A percentile compares a stretch with the other conserved stretches of the same genome.
Evolutionary conservation across 2,888 invertebrate genomes (phyloP).

Genomic region (Diploptera punctata): DNA sequence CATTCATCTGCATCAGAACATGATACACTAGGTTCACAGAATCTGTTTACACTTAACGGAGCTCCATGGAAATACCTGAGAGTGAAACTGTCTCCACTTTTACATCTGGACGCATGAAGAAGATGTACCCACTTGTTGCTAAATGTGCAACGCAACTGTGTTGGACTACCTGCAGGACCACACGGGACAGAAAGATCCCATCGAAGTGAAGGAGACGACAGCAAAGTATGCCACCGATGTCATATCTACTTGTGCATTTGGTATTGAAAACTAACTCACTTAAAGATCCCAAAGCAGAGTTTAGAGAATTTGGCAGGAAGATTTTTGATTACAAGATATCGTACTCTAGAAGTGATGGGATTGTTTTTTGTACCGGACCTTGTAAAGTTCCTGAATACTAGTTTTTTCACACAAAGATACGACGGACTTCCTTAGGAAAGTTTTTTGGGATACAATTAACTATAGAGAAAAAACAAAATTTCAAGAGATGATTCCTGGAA

Average conservation of each 20-base stretch:
- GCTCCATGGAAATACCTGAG: slow-evolving; percentile 50
- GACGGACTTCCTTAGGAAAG: slow-evolving; percentile 35
- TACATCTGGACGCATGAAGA: slow-evolving; percentile 51
- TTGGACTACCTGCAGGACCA: slow-evolving; percentile 24
- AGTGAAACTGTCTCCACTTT: slow-evolving; percentile 48
- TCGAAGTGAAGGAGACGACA: no score
- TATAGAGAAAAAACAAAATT: slow-evolving; percentile 35
- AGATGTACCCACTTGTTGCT: no score
- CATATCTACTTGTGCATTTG: no score
- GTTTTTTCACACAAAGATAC: slow-evolving; percentile 34
- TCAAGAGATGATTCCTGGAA: slow-evolving; percentile 39
- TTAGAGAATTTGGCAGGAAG: slow-evolving; percentile 41
- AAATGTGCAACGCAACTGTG: slow-evolving; percentile 42
- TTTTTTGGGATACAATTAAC: no score
- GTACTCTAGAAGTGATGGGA: slow-evolving; percentile 37
- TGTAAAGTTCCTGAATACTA: slow-evolving; percentile 10
- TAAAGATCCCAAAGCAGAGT: no score
- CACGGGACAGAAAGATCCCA: not conserved
- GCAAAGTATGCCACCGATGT: slow-evolving; percentile 43
- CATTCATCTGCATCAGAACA: slow-evolving; percentile 31
- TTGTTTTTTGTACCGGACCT: slow-evolving; percentile 39
- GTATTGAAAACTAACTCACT: no score
- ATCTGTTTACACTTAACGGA: slow-evolving; percentile 42
- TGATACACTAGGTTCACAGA: slow-evolving; percentile 39
- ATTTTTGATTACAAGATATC: slow-evolving; percentile 34